Evolutionary conservation across 1,140 invertebrate species (phyloP), one percentile per base, ranked within the genome.

Genomic region (silkworm (Bombyx mori)): DNA sequence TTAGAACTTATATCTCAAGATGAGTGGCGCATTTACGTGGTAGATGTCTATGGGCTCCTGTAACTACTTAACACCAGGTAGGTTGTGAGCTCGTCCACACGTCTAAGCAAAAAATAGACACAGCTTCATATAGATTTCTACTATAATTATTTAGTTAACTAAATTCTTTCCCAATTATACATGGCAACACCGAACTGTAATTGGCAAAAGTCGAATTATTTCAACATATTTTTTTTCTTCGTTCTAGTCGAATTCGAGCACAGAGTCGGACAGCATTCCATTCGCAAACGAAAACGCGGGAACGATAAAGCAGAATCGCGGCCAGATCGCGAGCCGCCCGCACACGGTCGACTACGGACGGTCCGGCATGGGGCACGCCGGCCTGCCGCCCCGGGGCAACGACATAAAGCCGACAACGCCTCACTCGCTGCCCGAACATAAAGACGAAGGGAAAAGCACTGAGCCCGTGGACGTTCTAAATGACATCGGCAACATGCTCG

Each of bases 221-320:
- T 35, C 26, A 35, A 35, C 26, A 35, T 35, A 1, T 35, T 35
- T 35, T 5, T 35, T 35, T 35, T 75, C 62, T 75, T 56, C 65
- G 73, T 90, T 89, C 8, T 90, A 97, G 93, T 98, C 97, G 69
- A 97, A 93, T 89, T 97, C 96, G 61, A 98, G 96, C 88, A 97
- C 96, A 55, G 95, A 98, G 89, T 98, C 96, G 26, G 97, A 99
- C 86, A 97, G 96, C 67, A 91, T 99, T 79, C 98, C 98, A 46
- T 99, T 99, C 88, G 98, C 98, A 60, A 99, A 99, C 86, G 98
- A 99, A 79, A 99, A 99, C 88, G 97, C 97, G 44, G 98, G 98
- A 8, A 99, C 98, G 35, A 99, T 99, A 76, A 98, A 98, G 69
- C 90, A 89, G 78, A 90, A 86, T 74, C 87, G 77, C 12, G 76